Evolutionary conservation across 1,140 invertebrate species (phyloP).

Genomic region (Coelopa frigida): DNA sequence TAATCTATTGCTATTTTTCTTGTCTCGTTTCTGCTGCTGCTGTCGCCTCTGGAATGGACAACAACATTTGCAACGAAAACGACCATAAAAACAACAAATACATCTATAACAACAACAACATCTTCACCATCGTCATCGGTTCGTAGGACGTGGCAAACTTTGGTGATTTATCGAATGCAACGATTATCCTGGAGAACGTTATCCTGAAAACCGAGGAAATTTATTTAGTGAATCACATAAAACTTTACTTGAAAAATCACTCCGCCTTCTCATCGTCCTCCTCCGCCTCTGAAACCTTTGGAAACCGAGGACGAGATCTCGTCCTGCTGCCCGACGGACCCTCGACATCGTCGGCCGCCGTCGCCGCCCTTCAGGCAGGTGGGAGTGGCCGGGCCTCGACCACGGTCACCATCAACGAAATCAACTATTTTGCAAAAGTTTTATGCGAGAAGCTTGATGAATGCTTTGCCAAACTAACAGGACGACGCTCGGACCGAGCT

Average conservation of each 20-base stretch:
- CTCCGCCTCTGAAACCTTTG: conserved; percentile 4
- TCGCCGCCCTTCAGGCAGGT: no score
- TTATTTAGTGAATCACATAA: conserved; percentile 46
- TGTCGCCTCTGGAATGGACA: no score
- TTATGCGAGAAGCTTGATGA: conserved; percentile 35
- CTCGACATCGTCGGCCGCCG: conserved; percentile 38
- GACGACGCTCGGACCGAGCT: no score
- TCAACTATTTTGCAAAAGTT: conserved; percentile 44
- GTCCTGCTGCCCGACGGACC: conserved; percentile 30
- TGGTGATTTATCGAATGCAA: conserved; percentile 41
- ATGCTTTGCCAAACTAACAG: conserved; percentile 23
- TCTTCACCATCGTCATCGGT: conserved; percentile 5
- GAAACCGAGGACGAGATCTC: neutral
- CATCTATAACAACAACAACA: conserved; percentile 6
- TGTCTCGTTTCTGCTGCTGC: no score
- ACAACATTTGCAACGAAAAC: neutral
- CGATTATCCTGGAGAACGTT: conserved; percentile 41
- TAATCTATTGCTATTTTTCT: no score
- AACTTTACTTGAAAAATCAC: conserved; percentile 45
- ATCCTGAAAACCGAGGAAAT: conserved; percentile 44
- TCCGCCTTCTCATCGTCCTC: conserved; percentile 24
- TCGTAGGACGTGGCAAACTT: conserved; percentile 37
- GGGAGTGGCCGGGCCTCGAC: no score
- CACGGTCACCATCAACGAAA: conserved; percentile 34
- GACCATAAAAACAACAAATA: conserved; percentile 9